Conservation (phyloP, 2,113 vertebrate genomes). For the Tonatia bakeri region DNA sequence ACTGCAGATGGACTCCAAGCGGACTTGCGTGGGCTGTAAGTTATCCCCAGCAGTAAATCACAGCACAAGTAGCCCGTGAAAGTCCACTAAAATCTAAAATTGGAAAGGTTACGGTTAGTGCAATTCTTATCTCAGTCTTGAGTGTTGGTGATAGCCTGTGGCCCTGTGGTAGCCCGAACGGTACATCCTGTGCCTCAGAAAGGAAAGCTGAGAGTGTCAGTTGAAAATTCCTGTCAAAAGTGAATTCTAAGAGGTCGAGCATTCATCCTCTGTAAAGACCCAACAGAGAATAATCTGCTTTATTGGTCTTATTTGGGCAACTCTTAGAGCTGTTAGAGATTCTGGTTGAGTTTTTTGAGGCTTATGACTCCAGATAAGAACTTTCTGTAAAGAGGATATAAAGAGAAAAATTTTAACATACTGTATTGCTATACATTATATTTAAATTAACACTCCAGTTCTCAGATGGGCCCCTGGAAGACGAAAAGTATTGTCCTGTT, state of each 20-base stretch:
- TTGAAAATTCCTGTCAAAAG: conserved; percentile 26
- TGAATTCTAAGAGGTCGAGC: background rate
- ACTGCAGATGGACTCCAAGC: background rate
- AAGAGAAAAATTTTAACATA: background rate
- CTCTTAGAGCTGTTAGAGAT: background rate
- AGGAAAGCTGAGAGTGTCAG: background rate
- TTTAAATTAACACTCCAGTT: background rate
- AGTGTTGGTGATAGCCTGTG: background rate
- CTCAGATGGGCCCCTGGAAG: background rate
- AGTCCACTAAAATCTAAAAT: conserved; percentile 12
- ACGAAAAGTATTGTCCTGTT: background rate
- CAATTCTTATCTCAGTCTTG: background rate
- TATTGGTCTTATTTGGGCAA: background rate
- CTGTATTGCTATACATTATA: background rate
- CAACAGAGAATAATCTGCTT: background rate
- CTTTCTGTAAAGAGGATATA: background rate
- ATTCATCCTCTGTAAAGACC: background rate
- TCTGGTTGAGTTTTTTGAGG: background rate
- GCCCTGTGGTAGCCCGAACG: background rate
- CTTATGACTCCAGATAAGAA: background rate
- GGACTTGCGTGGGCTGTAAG: conserved; percentile 11
- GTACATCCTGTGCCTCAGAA: background rate
- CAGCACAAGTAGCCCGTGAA: background rate
- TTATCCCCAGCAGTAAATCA: conserved; percentile 23
- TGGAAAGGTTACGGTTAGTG: background rate